Base-by-base conservation (phyloP, 1,140 invertebrate genomes). In the Eurosta solidaginis region DNA sequence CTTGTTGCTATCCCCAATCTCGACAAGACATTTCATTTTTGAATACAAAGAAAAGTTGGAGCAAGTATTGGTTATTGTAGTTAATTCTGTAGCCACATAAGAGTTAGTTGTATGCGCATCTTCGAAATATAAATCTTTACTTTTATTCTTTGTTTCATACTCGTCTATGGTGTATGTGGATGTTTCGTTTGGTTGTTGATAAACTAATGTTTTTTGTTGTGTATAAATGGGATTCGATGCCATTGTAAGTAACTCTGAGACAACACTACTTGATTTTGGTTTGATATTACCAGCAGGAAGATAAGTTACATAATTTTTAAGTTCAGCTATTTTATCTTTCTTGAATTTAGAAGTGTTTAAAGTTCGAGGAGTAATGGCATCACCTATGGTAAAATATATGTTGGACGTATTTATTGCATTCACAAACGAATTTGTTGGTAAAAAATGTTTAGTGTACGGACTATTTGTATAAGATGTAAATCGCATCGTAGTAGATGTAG, bases 351-450 rank as follows among this genome's bases (percentile, higher is more conserved):
- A 68, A 40, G 7, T 20, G 33, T 9, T 9, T 2, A 20, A n/a
- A 12, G 59, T 40, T 40, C 59, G 27, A 3, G 59, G 59, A 17
- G 59, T 68, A 9, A 68, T 68, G 9, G 59, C 59, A 68, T 68
- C 59, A 2, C 59, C 33, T 40, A 68, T 68, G 40, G 59, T 68
- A n/a, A 68, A 68, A 40, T 68, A 68, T 27, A 68, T 68, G n/a
- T 68, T 12, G 40, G 59, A 68, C 10, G 33, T 40, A 20, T 68
- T 68, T 36, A 40, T 40, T 20, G n/a, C 20, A 40, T 68, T 68
- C 17, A 36, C 29, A 20, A n/a, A 17, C 4, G 59, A 14, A 4
- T 5, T 68, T 2, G 59, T 68, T 29, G n/a, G 22, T 20, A 40
- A 40, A n/a, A 52, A 22, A 33, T 59, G 3, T 59, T 59, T 25